Evolutionary conservation across 2,797 vertebrate genomes (phyloP).

Genomic region (Okamejei kenojei): DNA sequence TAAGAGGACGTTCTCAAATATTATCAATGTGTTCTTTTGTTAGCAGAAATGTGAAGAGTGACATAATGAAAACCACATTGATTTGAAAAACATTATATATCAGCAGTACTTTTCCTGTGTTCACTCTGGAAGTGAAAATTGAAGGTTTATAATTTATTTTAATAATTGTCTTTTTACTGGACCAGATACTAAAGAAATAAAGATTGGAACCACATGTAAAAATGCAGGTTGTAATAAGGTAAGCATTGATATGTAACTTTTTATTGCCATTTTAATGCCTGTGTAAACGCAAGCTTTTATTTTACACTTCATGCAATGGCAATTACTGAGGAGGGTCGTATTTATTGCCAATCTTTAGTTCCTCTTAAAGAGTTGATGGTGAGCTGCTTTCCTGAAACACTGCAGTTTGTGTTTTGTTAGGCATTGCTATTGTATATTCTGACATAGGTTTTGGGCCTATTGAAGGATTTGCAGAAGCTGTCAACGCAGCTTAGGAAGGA

Average conservation of each 20-base stretch:
- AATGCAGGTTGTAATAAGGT: conserved; percentile 92
- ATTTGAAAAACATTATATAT: neutral
- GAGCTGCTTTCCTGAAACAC: too few species aligned
- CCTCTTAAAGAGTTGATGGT: too few species aligned
- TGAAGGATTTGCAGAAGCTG: too few species aligned
- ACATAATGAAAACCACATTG: neutral
- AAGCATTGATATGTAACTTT: conserved; percentile 39
- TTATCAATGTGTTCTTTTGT: neutral
- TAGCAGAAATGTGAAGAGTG: neutral
- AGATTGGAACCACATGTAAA: conserved; percentile 87
- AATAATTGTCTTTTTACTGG: conserved; percentile 56
- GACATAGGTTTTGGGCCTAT: too few species aligned
- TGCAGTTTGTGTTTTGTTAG: too few species aligned
- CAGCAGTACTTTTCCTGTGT: too few species aligned
- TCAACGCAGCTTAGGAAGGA: too few species aligned
- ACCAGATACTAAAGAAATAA: conserved; percentile 81
- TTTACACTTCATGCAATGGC: neutral
- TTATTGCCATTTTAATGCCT: neutral
- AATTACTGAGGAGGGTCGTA: too few species aligned
- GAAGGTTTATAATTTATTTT: too few species aligned
- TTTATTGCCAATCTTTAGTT: too few species aligned
- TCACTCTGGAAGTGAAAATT: too few species aligned
- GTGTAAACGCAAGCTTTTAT: neutral
- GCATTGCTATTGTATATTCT: too few species aligned
- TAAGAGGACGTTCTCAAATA: neutral